Evolutionary conservation across 2,888 invertebrate genomes (phyloP), one percentile per base, ranked within the genome.

Genomic region (Mantis religiosa): DNA sequence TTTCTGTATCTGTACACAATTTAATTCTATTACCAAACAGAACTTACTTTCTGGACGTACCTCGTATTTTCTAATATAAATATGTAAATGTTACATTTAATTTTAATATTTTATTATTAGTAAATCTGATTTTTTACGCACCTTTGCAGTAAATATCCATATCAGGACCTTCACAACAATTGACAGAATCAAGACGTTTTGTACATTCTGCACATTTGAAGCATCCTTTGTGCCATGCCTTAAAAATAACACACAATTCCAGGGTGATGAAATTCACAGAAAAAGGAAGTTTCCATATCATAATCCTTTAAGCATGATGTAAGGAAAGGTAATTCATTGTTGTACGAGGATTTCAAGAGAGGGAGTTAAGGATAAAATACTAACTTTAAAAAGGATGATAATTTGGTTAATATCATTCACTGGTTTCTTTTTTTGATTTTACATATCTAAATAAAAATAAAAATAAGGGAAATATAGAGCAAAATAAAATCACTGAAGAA

Each of bases 61-160:
- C n/a, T n/a, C n/a, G n/a, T n/a, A 20, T 71, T 71, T 71, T 71
- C 54, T 71, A 71, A 25, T 41, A 34, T 34, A n/a, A n/a, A 6
- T 8, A 41, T 41, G 12, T 41, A 41, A 9, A 41, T 41, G 41
- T 41, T 41, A 25, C 54, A 20, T 71, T 71, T 71, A 71, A 20
- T 71, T 71, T 25, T 20, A 71, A 71, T 71, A 71, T 71, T 85
- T 47, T 28, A 1, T 54, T 71, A 25, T 82, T 28, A 87, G 27
- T 28, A 34, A 34, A 15, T 41, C 27, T 28, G 82, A 27, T 15
- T 2, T 30, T 30, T 89, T 92, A 95, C 95, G 93, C 95, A 97
- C 98, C 97, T 97, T 97, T 98, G 95, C 99, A 99, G 95, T 98
- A 99, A 95, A 98, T 97, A 93, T 98, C 97, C 95, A 97, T 97